Evolutionary conservation across 1,140 invertebrate genomes (phyloP).

Genomic region (Episyrphus balteatus): DNA sequence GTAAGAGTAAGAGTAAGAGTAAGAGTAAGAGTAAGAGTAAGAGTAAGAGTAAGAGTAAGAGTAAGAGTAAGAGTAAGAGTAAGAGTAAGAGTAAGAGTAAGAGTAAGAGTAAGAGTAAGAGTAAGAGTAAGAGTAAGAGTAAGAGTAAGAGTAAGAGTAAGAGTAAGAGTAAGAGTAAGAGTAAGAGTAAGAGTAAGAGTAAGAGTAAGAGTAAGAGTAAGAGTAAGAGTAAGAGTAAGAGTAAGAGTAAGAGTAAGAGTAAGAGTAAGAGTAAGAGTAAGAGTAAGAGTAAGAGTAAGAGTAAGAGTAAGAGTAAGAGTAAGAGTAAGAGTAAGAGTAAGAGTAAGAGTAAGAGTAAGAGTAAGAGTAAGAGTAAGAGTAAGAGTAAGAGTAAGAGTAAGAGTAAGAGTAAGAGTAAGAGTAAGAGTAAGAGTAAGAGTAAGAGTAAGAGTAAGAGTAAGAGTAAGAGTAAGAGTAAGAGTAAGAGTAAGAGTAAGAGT

Average conservation of each 20-base stretch:
- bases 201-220: background rate
- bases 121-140: background rate
- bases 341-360: background rate
- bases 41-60: background rate
- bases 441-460: background rate
- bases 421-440: background rate
- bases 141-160: background rate
- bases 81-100: background rate
- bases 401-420: background rate
- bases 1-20: background rate
- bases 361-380: background rate
- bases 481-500: background rate
- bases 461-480: background rate
- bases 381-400: background rate
- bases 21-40: background rate
- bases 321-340: background rate
- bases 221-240: background rate
- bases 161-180: background rate
- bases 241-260: background rate
- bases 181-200: background rate
- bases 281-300: background rate
- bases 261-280: background rate
- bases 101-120: background rate
- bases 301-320: background rate
- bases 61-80: background rate